These are phyloP conservation scores for Synchiropus splendidus DNA, from an alignment of 2,113 vertebrate genomes.

Conservation along the genomic window DNA sequence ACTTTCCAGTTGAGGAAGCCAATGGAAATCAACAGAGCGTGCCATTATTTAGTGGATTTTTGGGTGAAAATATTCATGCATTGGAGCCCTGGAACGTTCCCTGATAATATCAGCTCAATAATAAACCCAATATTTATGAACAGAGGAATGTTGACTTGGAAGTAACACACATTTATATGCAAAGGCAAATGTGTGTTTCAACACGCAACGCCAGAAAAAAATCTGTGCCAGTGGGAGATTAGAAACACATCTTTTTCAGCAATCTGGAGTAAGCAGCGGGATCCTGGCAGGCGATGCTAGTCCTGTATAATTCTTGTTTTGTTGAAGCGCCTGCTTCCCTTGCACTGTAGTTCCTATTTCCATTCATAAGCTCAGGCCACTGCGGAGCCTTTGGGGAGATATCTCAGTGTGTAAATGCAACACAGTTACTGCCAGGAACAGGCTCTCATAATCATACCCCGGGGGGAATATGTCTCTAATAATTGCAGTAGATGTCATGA, in stretches of 20 bases:
- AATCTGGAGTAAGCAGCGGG: slow-evolving; percentile 32
- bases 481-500: slow-evolving; percentile 18
- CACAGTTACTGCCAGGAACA: slow-evolving; percentile 11
- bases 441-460: slow-evolving; percentile 15
- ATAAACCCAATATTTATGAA: no score
- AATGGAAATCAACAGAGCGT: slow-evolving; percentile 23
- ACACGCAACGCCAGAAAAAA: slow-evolving; percentile 1
- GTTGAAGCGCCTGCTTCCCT: slow-evolving; percentile 19
- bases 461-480: slow-evolving; percentile 2
- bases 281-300: slow-evolving; percentile 36
- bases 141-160: no score
- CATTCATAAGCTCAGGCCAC: slow-evolving; percentile 25
- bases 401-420: slow-evolving; percentile 5
- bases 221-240: not conserved
- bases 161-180: slow-evolving; percentile 9
- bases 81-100: no score
- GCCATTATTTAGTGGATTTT: no score
- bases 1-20: slow-evolving; percentile 29
- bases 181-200: slow-evolving; percentile 18
- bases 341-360: slow-evolving; percentile 30
- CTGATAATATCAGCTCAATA: no score
- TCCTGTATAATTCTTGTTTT: slow-evolving; percentile 38
- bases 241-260: slow-evolving; percentile 31
- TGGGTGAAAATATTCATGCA: no score
- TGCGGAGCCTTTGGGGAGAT: slow-evolving; percentile 11